Conservation (phyloP, 2,113 vertebrate species). For the Rhabdornis inornatus region DNA sequence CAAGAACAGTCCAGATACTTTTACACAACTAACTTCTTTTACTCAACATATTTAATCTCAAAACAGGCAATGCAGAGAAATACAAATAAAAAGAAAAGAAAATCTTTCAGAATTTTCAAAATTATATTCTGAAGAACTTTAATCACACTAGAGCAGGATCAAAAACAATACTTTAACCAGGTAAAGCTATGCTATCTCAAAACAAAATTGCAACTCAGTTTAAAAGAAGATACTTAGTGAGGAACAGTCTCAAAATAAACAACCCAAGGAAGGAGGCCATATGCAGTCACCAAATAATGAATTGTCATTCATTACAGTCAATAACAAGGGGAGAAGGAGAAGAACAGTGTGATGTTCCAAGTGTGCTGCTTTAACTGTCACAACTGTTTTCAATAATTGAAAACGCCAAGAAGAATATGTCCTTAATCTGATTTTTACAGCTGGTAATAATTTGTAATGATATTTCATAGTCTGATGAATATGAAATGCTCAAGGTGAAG, state of each 20-base stretch:
- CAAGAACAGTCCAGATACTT: background rate
- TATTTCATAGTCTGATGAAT: background rate
- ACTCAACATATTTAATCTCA: background rate
- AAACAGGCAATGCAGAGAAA: background rate
- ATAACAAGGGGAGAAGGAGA: fast-evolving
- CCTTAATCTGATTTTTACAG: background rate
- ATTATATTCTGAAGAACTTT: background rate
- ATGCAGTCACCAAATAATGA: background rate
- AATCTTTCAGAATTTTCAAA: background rate
- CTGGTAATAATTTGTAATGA: background rate
- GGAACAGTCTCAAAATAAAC: background rate
- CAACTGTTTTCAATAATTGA: background rate
- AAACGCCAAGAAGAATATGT: background rate
- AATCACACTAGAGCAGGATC: background rate
- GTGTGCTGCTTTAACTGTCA: background rate
- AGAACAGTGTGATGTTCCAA: background rate
- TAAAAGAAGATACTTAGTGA: background rate
- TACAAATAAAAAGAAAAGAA: background rate
- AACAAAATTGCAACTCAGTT: background rate
- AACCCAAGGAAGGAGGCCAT: background rate
- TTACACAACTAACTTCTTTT: background rate
- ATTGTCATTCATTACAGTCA: background rate
- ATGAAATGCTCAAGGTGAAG: background rate
- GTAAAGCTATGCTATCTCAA: background rate
- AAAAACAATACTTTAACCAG: background rate